Evolutionary conservation across 2,888 invertebrate genomes (phyloP).

Genomic region (Agrilus biguttatus): DNA sequence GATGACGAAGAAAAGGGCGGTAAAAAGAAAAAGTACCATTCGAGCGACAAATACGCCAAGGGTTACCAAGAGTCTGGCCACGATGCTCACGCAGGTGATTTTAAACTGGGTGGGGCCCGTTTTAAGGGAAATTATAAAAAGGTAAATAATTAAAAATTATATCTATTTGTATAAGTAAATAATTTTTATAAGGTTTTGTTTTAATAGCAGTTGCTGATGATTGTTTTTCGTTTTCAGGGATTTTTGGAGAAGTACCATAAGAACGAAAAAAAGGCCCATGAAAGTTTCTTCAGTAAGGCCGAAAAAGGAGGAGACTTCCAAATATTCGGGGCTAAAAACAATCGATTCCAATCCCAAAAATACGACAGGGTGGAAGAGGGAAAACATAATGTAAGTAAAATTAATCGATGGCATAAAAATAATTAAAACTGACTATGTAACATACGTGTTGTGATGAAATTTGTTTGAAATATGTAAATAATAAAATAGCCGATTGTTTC

Average conservation of each 20-base stretch:
- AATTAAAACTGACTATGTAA: too few relatives aligned
- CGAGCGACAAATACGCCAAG: slow-evolving; percentile 17
- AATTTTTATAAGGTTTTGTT: too few relatives aligned
- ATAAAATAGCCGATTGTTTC: too few relatives aligned
- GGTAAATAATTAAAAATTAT: slow-evolving; percentile 14
- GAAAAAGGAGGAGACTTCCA: slow-evolving; percentile 29
- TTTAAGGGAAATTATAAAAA: slow-evolving; percentile 24
- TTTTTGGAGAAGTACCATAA: slow-evolving; percentile 32
- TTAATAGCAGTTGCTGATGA: too few relatives aligned
- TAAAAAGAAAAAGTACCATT: slow-evolving; percentile 22
- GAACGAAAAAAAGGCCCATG: slow-evolving; percentile 30
- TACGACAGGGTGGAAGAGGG: slow-evolving; percentile 14
- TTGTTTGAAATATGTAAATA: too few relatives aligned
- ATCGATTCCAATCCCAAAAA: slow-evolving; percentile 20
- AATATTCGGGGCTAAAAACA: slow-evolving; percentile 24
- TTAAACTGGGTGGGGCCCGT: slow-evolving; percentile 19
- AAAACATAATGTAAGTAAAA: slow-evolving; percentile 15
- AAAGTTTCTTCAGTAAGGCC: slow-evolving; percentile 30
- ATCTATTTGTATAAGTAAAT: too few relatives aligned
- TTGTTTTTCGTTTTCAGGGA: slow-evolving; percentile 19
- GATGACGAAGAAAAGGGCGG: slow-evolving; percentile 25
- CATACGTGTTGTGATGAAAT: too few relatives aligned
- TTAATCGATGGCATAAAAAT: too few relatives aligned
- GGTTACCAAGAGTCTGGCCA: slow-evolving; percentile 19
- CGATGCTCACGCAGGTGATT: slow-evolving; percentile 21